phyloP scores from a whole-genome alignment of 2,888 invertebrate genomes.

The Conistra vaccinii region DNA sequence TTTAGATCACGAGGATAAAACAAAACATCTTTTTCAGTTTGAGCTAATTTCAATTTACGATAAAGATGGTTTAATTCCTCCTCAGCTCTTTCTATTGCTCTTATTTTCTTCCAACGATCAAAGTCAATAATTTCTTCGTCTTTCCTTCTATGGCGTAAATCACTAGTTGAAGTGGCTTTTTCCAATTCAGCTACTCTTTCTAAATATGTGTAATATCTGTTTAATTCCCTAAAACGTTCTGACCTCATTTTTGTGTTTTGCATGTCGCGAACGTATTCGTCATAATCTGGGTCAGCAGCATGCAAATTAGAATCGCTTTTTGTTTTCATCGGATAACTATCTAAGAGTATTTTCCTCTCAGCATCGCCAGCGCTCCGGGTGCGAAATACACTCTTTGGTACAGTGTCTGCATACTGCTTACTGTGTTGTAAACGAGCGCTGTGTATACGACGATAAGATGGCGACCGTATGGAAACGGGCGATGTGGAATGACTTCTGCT shows the following conservation, averaged over 20 bases:
- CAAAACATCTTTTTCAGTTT: constrained; percentile 95
- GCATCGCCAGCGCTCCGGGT: constrained; percentile 93
- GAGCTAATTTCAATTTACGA: constrained; percentile 94
- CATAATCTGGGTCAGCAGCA: constrained; percentile 91
- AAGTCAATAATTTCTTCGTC: constrained; percentile 96
- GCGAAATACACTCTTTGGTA: constrained; percentile 86
- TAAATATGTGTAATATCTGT: constrained; percentile 95
- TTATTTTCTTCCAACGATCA: constrained; percentile 96
- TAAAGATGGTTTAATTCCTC: constrained; percentile 95
- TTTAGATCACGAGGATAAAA: constrained; percentile 94
- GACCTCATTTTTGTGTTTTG: constrained; percentile 93
- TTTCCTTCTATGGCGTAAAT: constrained; percentile 93
- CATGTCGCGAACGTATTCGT: constrained; percentile 92
- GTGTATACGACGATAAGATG: constrained; percentile 92
- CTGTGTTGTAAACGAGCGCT: constrained; percentile 84
- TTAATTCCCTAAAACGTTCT: constrained; percentile 95
- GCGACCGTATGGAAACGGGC: constrained; percentile 92
- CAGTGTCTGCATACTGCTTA: constrained; percentile 77
- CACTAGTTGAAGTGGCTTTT: constrained; percentile 93
- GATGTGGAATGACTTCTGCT: constrained; percentile 89
- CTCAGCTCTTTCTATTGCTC: constrained; percentile 95
- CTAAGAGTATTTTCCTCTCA: constrained; percentile 79
- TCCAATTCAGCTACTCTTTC: constrained; percentile 96
- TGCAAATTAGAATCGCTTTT: constrained; percentile 84
- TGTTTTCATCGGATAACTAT: constrained; percentile 72